Evolutionary conservation across 2,113 vertebrate genomes (phyloP), one percentile per base, ranked within the genome.

Genomic region (Seriola quinqueradiata): DNA sequence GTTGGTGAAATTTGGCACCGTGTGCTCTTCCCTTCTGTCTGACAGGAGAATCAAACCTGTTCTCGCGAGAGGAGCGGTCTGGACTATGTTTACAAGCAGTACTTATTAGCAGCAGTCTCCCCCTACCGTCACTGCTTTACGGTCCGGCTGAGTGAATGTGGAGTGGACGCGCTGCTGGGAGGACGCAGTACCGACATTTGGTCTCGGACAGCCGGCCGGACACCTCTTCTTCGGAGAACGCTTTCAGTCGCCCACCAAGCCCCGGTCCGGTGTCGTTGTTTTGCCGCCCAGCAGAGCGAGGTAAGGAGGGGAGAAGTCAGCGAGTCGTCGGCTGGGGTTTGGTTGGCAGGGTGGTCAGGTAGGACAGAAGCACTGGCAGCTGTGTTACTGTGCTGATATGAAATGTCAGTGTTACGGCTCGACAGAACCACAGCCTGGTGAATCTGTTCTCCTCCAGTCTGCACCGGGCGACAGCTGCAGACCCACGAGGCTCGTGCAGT

Each of bases 21-120:
- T 11, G 4, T 6, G 14, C 16, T 23, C 16, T 42, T 78, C 12
- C 59, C 1, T 13, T 8, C 40, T 13, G 40, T 44, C 23, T 44
- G 17, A 46, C 55, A 52, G 40, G 2, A 28, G 8, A 14, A 9
- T 42, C 23, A 9, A 25, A 16, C 25, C 6, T 46, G 68, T 13
- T 93, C 87, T 90, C 91, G 92, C 92, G 91, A 93, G 86, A 91
- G 4, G 1, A 58, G 0, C 2, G 0, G 25, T 3, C 48, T 10
- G 23, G 2, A 1, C 70, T 78, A 16, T 79, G 87, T 88, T 89
- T 78, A 78, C 78, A 78, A 46, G 82, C 86, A 52, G 70, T 88
- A 92, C 84, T 91, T 93, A 93, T 90, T 46, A 73, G 71, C 77
- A 52, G 79, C 83, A 78, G 87, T 82, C 85, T 74, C 82, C 81